phyloP scores from a whole-genome alignment of 1,140 invertebrate species.

The Sinonovacula constricta region DNA sequence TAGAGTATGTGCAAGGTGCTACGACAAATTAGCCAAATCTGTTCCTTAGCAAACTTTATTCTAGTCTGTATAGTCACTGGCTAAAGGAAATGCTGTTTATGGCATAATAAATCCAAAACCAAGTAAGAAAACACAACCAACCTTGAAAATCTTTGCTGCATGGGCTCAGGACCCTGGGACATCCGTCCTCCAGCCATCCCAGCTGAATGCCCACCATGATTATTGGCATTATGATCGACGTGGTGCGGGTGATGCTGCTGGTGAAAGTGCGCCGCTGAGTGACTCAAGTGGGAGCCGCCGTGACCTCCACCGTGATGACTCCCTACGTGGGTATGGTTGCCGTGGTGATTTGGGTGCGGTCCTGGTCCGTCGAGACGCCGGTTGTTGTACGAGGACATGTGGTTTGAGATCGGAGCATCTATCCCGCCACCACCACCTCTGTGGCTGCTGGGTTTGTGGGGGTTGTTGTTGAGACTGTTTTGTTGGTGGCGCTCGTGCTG shows the following conservation, averaged over 20 bases:
- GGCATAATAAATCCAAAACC: too few relatives aligned
- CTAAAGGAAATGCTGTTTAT: too few relatives aligned
- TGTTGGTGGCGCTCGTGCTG: constrained; percentile 37
- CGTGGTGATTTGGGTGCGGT: background rate
- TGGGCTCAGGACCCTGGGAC: background rate
- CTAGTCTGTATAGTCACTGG: too few relatives aligned
- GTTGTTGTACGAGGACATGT: constrained; percentile 39
- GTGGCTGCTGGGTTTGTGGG: constrained; percentile 36
- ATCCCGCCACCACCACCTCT: constrained; percentile 19
- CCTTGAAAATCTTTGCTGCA: constrained; percentile 31
- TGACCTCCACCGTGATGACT: constrained; percentile 30
- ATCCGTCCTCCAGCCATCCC: background rate
- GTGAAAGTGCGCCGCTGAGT: background rate
- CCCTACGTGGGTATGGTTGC: background rate
- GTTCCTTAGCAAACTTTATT: too few relatives aligned
- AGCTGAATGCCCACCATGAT: too few relatives aligned
- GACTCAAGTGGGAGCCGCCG: background rate
- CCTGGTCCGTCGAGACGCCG: constrained; percentile 38
- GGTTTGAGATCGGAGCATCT: constrained; percentile 50
- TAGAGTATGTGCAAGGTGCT: too few relatives aligned
- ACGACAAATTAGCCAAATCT: too few relatives aligned
- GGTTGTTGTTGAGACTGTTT: constrained; percentile 32
- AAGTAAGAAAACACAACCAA: background rate
- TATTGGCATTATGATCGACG: constrained; percentile 44
- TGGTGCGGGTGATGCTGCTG: constrained; percentile 29